Base-by-base conservation (phyloP, 2,113 vertebrate species). In the Charadrius vociferus region DNA sequence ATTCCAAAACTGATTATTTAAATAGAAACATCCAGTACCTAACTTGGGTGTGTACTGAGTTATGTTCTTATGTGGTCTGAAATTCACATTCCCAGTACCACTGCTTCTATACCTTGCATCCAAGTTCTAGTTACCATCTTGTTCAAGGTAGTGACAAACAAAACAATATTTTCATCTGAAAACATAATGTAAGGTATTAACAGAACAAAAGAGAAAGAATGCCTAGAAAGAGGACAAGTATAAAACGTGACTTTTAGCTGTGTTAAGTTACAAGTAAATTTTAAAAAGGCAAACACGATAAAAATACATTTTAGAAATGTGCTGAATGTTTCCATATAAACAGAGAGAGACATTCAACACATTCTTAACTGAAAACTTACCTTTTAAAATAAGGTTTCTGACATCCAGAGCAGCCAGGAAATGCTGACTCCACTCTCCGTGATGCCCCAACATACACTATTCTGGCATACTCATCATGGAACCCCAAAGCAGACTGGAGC, bases 331-430 rank as follows among this genome's bases (percentile, higher is more conserved):
- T 86, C 59, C 10, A 55, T 14, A 65, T 18, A 50, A 95, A 50
- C 27, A 82, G 11, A 89, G 41, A 95, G 82, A 96, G 43, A 52
- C 67, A 97, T 81, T 87, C 45, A 95, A 94, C 45, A 80, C 21
- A 88, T 81, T 97, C 49, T 92, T 43, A 82, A 30, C 52, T 81
- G 93, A 81, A 97, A 94, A 95, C 97, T 98, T 97, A 98, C 98
- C 98, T 98, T 93, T 91, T 56, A 90, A 88, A 93, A 88, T 34
- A 84, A 97, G 95, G 83, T 96, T 98, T 97, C 98, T 98, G 98
- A 97, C 96, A 98, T 98, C 98, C 98, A 98, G 92, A 98, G 97
- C 97, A 98, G 97, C 97, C 97, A 96, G 91, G 97, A 98, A 98
- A 97, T 97, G 98, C 97, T 98, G 96, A 97, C 97, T 98, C 98